Percentiles rank a stretch among this genome's conserved stretches.
These are phyloP conservation scores for Zaprionus camerounensis DNA, from an alignment of 1,140 invertebrate genomes.

Conservation along the genomic window DNA sequence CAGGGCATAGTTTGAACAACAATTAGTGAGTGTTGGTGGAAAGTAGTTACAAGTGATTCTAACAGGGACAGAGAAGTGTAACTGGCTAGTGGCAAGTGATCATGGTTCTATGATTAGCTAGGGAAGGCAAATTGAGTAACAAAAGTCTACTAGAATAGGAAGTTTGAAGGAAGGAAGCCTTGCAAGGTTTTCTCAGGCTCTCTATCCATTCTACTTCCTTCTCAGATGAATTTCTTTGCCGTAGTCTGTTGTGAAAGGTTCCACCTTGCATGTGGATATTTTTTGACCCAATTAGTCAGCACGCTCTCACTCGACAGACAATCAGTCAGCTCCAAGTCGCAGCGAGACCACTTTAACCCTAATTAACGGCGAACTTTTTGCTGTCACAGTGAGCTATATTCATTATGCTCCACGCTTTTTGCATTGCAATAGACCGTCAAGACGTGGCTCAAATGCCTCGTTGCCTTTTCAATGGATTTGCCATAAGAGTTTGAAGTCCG, in stretches of 20 bases:
- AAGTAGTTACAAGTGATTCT: no score
- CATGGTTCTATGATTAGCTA: no score
- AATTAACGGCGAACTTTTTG: constrained; percentile 61
- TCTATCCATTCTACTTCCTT: no score
- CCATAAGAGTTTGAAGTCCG: background rate
- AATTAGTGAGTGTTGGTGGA: no score
- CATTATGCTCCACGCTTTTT: constrained; percentile 48
- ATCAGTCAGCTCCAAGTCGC: constrained; percentile 9
- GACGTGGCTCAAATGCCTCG: constrained; percentile 33
- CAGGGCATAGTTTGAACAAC: no score
- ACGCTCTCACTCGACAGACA: constrained; percentile 12
- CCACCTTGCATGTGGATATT: background rate
- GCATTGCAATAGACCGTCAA: constrained; percentile 28
- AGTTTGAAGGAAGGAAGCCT: no score
- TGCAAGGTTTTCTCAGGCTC: no score
- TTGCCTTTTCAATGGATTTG: constrained; percentile 51
- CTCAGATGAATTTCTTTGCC: background rate
- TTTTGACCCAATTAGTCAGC: constrained; percentile 8
- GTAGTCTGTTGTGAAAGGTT: background rate
- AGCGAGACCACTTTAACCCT: constrained; percentile 55
- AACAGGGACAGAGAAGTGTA: no score
- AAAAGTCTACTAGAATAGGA: no score
- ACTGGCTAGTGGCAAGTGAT: no score
- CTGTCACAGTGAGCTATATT: constrained; percentile 43
- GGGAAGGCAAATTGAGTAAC: no score